A percentile compares a stretch with the other conserved stretches of the same genome.
Evolutionary conservation across 2,888 invertebrate species (phyloP).

Genomic region (Ernsta delagoae): DNA sequence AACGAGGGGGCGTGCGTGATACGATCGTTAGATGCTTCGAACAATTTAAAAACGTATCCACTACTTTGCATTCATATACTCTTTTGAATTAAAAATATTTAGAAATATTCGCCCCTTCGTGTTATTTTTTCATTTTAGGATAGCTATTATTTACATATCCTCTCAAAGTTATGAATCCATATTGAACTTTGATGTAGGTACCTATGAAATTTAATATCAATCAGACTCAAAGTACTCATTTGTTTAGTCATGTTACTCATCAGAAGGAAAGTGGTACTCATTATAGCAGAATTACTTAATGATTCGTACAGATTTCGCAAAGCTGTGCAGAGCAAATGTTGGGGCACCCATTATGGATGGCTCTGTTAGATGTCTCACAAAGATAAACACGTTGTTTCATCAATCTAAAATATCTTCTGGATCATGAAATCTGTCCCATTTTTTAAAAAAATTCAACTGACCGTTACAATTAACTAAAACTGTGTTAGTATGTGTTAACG

Average conservation of each 20-base stretch:
- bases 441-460: slow-evolving; percentile 20
- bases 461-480: slow-evolving; percentile 35
- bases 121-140: background rate
- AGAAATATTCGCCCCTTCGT: too few relatives aligned
- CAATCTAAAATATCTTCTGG: slow-evolving; percentile 53
- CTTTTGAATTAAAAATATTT: too few relatives aligned
- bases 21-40: slow-evolving; percentile 60
- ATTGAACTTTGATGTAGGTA: too few relatives aligned
- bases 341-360: slow-evolving; percentile 53
- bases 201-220: too few relatives aligned
- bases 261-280: too few relatives aligned
- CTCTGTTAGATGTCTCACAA: slow-evolving; percentile 53
- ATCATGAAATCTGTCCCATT: slow-evolving; percentile 41
- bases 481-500: slow-evolving; percentile 28
- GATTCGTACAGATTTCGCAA: slow-evolving; percentile 43
- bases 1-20: slow-evolving; percentile 73
- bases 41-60: slow-evolving; percentile 40
- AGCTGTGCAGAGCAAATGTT: slow-evolving; percentile 51
- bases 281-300: slow-evolving; percentile 21
- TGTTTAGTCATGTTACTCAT: too few relatives aligned
- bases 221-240: too few relatives aligned
- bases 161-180: too few relatives aligned
- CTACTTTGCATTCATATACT: too few relatives aligned
- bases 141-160: too few relatives aligned
- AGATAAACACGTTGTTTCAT: slow-evolving; percentile 57